Percentiles rank a stretch among this genome's conserved stretches.
Evolutionary conservation across 2,113 vertebrate genomes (phyloP).

Genomic region (Amphilophus citrinellus): DNA sequence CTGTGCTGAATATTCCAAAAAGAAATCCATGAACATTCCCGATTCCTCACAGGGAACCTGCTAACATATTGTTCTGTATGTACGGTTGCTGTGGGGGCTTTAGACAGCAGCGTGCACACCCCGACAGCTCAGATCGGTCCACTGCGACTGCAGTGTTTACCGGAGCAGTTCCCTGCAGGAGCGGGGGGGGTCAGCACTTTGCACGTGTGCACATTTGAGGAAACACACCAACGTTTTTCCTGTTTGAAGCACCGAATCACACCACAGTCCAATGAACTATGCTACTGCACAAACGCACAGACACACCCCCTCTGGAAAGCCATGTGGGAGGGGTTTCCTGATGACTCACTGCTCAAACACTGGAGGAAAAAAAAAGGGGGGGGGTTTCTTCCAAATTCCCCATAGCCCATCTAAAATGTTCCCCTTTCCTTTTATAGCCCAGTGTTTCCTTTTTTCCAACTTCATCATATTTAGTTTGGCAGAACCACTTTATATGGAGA

Average conservation of each 20-base stretch:
- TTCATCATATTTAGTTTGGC: neutral
- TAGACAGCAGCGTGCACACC: neutral
- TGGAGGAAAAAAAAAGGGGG: neutral
- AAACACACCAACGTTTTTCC: neutral
- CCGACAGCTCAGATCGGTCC: neutral
- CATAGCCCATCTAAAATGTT: constrained; percentile 4
- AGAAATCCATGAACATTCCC: accelerated
- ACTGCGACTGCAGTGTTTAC: neutral
- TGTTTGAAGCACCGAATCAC: neutral
- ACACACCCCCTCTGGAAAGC: constrained; percentile 29
- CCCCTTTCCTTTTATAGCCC: constrained; percentile 15
- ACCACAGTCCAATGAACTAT: constrained; percentile 9
- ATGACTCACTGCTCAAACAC: constrained; percentile 60
- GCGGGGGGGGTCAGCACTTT: neutral
- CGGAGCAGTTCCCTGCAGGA: constrained; percentile 8
- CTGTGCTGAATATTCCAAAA: neutral
- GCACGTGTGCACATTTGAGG: neutral
- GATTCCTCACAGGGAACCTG: neutral
- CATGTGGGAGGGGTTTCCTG: constrained; percentile 56
- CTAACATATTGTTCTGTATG: neutral
- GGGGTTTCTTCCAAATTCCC: constrained; percentile 19
- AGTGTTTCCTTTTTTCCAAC: constrained; percentile 12
- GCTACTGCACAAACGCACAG: constrained; percentile 26
- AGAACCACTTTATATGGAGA: constrained; percentile 16
- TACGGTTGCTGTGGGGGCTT: neutral